These are phyloP conservation scores for Torymus auratus DNA, from an alignment of 2,888 invertebrate species.

Conservation along the genomic window DNA sequence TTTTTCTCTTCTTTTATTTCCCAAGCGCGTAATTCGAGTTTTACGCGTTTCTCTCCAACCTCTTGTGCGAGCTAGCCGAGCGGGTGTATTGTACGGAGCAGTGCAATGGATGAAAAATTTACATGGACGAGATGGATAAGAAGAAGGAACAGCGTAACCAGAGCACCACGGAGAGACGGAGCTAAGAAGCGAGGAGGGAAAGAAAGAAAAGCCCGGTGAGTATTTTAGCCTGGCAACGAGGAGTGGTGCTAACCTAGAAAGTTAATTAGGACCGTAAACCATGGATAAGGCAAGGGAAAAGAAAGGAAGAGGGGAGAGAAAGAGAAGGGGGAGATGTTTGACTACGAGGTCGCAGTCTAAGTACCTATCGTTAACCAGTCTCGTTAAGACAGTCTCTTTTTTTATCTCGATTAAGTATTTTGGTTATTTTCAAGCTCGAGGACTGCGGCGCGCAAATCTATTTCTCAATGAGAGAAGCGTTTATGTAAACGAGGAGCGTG, in stretches of 20 bases:
- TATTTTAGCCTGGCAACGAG: conserved; percentile 58
- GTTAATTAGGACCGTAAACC: conserved; percentile 72
- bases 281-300: conserved; percentile 59
- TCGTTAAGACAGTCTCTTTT: not conserved
- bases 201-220: conserved; percentile 23
- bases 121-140: not conserved
- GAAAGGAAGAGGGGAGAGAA: not conserved
- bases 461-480: too few relatives aligned
- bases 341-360: not conserved
- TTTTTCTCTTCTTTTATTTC: conserved; percentile 12
- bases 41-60: not conserved
- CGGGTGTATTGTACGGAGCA: not conserved
- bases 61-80: not conserved
- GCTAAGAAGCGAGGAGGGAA: conserved; percentile 1
- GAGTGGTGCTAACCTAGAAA: conserved; percentile 66
- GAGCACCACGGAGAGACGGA: not conserved
- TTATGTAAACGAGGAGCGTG: too few relatives aligned
- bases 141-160: conserved; percentile 1
- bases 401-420: not conserved
- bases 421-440: not conserved
- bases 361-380: not conserved
- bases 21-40: conserved; percentile 23
- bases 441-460: not conserved
- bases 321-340: conserved; percentile 9
- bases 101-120: conserved; percentile 27